Evolutionary conservation across 1,140 invertebrate genomes (phyloP), one percentile per base, ranked within the genome.

Genomic region (Eumeta japonica): DNA sequence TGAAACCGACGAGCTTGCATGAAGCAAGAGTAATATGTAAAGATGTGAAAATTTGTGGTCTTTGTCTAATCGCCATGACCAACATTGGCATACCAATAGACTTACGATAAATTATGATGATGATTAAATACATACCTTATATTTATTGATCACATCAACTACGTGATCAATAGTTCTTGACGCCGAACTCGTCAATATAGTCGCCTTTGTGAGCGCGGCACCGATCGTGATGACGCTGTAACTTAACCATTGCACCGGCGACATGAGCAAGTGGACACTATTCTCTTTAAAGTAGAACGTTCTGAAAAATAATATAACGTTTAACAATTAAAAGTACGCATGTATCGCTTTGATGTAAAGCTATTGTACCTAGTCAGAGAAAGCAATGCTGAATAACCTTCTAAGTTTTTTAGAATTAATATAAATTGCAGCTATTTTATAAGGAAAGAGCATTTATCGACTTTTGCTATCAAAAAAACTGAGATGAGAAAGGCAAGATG

Each of bases 211-310:
- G 2, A 63, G 43, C 0, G 60, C 52, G 0, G 55, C 46, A 15
- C 42, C 28, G 2, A 55, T 14, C 24, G 46, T 50, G 11, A 52
- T 34, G 3, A 50, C 41, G 5, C 56, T 16, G 1, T 56, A 56
- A 3, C 56, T 51, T 10, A 60, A 41, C 61, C 61, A 62, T 33
- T 62, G 61, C 3, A 60, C 38, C 0, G 61, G 58, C 2, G 58
- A 59, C 0, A 52, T 29, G 2, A 56, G 24, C 1, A 55, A 24
- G 5, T 32, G 36, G 28, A 52, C 16, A 0, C 41, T 36, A 2
- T 48, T 56, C n/a, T 58, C 58, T 1, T 41, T 41, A 14, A 58
- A 56, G 30, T 59, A 64, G 16, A 31, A 30, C 1, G 18, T 2
- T 34, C 48, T 50, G 37, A 34, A 38, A 28, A 40, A 13, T 20